These are phyloP conservation scores for Aphelenchoides besseyi DNA, from an alignment of 1,140 invertebrate species.

Conservation along the genomic window DNA sequence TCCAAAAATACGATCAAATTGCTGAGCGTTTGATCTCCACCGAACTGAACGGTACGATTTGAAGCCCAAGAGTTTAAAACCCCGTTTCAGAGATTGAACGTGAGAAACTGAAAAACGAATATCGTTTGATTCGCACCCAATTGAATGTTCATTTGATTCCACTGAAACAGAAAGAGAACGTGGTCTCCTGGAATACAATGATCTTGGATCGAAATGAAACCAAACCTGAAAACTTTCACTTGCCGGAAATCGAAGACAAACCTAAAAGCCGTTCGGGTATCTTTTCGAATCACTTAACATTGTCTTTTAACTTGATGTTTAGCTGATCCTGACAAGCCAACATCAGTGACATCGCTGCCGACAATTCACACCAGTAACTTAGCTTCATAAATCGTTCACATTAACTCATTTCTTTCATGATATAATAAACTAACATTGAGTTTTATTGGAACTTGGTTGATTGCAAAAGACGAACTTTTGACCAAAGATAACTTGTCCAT, in stretches of 20 bases:
- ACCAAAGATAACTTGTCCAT: no score
- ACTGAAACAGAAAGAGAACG: constrained; percentile 44
- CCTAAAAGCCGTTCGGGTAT: background rate
- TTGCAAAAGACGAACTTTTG: no score
- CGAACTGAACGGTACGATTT: constrained; percentile 43
- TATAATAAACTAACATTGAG: no score
- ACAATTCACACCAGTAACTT: no score
- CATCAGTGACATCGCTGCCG: background rate
- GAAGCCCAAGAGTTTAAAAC: no score
- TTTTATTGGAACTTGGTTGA: no score
- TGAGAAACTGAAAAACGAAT: constrained; percentile 50
- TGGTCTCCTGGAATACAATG: constrained; percentile 57
- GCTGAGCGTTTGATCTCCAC: constrained; percentile 55
- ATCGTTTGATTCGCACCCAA: constrained; percentile 57
- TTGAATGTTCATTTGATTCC: constrained; percentile 59
- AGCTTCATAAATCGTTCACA: no score
- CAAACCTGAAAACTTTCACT: background rate
- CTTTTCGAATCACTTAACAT: background rate
- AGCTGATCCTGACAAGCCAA: background rate
- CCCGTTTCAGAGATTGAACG: constrained; percentile 48
- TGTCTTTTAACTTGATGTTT: background rate
- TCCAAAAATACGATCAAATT: constrained; percentile 55
- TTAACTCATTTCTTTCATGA: no score
- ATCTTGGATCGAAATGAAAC: constrained; percentile 24
- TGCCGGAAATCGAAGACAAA: background rate